Base-by-base conservation (phyloP, 2,797 vertebrate genomes). In the Forpus xanthops region DNA sequence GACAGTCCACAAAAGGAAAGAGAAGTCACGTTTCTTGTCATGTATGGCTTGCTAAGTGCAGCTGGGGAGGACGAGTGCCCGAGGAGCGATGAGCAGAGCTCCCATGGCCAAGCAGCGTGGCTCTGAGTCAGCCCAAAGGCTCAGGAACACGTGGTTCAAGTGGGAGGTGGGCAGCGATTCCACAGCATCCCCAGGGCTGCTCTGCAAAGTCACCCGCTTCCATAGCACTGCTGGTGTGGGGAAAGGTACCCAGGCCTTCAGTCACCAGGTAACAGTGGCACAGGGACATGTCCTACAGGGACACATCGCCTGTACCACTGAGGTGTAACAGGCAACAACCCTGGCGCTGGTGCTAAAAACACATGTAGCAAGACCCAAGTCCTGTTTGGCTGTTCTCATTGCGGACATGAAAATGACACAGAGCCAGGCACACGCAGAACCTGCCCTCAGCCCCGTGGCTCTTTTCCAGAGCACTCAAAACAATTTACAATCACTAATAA, bases 401-500 rank as follows among this genome's bases (percentile, higher is more conserved):
- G 80, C 41, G 28, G 53, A 50, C 17, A 56, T 7, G 53, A 39
- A 72, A 82, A 35, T 7, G 47, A 65, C n/a, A 25, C 3, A 45
- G 31, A 71, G 1, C 8, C 14, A 2, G 5, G 21, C 21, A 53
- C 66, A 42, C 20, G 62, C 15, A 72, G 5, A 10, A 28, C 66
- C 42, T 74, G 61, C 28, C n/a, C 42, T 35, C 7, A 66, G 70
- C n/a, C 49, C n/a, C 81, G 24, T 76, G 96, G 94, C 90, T 78
- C 68, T 77, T 73, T 49, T 52, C 93, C 92, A 96, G 64, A 96
- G 80, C n/a, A 58, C 93, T 96, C 96, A 68, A 87, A 94, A 87
- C 93, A 89, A 93, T 55, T 76, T 90, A 90, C 91, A 92, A 89
- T 88, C 62, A 30, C 89, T 94, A 96, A 96, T 91, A 90, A 97